Evolutionary conservation across 2,888 invertebrate species (phyloP), one percentile per base, ranked within the genome.

Genomic region (Trisateles emortualis): DNA sequence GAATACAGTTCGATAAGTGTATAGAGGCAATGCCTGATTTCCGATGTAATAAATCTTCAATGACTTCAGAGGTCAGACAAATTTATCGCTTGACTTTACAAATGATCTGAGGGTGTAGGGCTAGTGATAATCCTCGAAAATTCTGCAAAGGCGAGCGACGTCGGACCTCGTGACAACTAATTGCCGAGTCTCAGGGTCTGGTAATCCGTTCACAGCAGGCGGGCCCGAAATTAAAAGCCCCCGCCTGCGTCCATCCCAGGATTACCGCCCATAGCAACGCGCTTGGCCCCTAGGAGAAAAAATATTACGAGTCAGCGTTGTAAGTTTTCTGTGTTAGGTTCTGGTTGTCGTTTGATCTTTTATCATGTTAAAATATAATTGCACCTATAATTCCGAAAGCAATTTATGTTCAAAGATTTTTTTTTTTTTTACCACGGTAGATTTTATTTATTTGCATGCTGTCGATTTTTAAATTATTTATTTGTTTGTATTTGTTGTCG

Each of bases 201-300:
- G 84, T 92, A 92, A 92, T 92, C 92, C 90, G 79, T 82, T 84
- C 90, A 78, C 92, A 88, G 90, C 90, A 83, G 91, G 92, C 83
- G 90, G 88, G 83, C 79, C 79, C 78, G 83, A 89, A 91, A 91
- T 91, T 90, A 91, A 92, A 92, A 91, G 87, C 80, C 87, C 86
- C 88, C 80, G 78, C 74, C 82, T 84, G 86, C 83, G 87, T 84
- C 86, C 86, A 80, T 83, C 76, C 70, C 70, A 77, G 83, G 88
- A 89, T 90, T 89, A 88, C 78, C 76, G 86, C 80, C 83, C 83
- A 79, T 83, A 80, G 66, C 61, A 70, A 65, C 57, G 65, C 57
- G 61, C 55, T 71, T 72, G 68, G 58, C 59, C 68, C 75, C 76
- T 74, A 63, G 61, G 52, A 57, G 50, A 52, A 70, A 68, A 47